Percentiles rank a stretch among this genome's conserved stretches.
phyloP scores from a whole-genome alignment of 2,797 vertebrate genomes.

The Loriculus beryllinus region DNA sequence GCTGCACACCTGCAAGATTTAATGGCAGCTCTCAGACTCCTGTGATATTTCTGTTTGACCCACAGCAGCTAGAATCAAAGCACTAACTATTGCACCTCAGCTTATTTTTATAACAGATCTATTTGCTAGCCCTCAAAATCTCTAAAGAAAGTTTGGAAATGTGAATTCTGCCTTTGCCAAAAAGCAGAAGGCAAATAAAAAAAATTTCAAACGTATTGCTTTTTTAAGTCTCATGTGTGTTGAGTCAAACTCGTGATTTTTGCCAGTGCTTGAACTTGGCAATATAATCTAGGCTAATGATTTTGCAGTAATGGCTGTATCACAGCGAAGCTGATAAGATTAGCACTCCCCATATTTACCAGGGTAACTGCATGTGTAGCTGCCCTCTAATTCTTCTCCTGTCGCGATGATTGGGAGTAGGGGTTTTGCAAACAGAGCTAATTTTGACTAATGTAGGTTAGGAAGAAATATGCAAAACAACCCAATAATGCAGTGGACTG shows the following conservation, averaged over 20 bases:
- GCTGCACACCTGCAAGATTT: background rate
- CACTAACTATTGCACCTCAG: background rate
- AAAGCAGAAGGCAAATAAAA: background rate
- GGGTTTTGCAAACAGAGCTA: background rate
- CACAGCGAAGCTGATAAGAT: background rate
- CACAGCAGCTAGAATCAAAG: background rate
- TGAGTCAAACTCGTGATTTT: background rate
- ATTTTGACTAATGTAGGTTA: background rate
- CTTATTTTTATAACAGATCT: background rate
- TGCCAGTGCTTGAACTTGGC: background rate
- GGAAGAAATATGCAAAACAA: background rate
- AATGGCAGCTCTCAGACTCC: background rate
- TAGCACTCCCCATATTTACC: background rate
- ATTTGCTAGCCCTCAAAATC: background rate
- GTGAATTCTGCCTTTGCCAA: background rate
- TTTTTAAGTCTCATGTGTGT: background rate
- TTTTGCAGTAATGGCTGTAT: background rate
- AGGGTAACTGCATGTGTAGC: background rate
- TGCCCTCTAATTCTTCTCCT: background rate
- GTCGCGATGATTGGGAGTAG: background rate
- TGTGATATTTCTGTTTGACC: background rate
- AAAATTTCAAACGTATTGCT: background rate
- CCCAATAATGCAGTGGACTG: background rate
- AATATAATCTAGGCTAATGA: background rate
- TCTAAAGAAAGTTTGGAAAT: background rate